Base-by-base conservation (phyloP, 2,888 invertebrate genomes). In the Carcina quercana region DNA sequence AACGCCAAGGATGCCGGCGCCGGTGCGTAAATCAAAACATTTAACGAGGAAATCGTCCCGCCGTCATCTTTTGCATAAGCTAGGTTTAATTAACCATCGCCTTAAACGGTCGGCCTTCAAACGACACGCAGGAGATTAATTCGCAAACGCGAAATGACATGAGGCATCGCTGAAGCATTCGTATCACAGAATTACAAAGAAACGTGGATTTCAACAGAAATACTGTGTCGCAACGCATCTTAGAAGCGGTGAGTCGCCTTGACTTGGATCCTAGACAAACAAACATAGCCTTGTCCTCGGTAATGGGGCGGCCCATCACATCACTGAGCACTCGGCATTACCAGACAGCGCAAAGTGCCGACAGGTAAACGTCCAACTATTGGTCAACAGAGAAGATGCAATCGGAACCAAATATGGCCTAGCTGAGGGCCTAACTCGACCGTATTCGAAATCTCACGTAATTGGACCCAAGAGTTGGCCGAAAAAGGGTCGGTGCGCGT, bases 21-120 rank as follows among this genome's bases (percentile, higher is more conserved):
- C n/a, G 11, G 11, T 49, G 55, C 67, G 65, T 70, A 72, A 71
- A 74, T 73, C 72, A 71, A 70, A 72, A 53, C 59, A 45, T 47
- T 57, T 58, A 59, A 63, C 60, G 52, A 68, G 66, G 66, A 71
- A 65, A 64, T 52, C 48, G 51, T 43, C 45, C 52, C 48, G 52
- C 43, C 45, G 48, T 42, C 45, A 33, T 39, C 47, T 42, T 44
- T 50, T 47, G 47, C 50, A 38, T 40, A 47, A 52, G 57, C 66
- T 67, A 64, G 59, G 60, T 61, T 71, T 72, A 71, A 74, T 74
- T 70, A 64, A 67, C 52, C 53, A 53, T 56, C 52, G 42, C 72
- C 70, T 50, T 72, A 70, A 69, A 61, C 44, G 64, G 57, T 21
- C 48, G 59, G 56, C 69, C 68, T 68, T 70, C 65, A 33, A 48